Evolutionary conservation across 2,888 invertebrate species (phyloP).

Genomic region (Eupithecia inturbata): DNA sequence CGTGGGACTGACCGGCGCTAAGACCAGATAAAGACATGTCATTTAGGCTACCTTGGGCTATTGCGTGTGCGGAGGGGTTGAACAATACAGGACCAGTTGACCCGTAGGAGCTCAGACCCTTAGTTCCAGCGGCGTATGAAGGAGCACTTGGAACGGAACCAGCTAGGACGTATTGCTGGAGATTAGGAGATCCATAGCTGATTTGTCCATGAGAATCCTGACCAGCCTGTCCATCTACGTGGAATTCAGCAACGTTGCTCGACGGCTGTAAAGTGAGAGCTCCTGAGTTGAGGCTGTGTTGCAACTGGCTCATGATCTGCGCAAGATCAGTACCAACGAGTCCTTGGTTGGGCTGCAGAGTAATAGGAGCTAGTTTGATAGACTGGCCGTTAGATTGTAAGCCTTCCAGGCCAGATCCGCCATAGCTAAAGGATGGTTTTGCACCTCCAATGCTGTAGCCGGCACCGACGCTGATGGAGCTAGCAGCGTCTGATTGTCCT

Average conservation of each 20-base stretch:
- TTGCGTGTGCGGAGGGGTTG: conserved; percentile 55
- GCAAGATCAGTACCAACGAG: conserved; percentile 65
- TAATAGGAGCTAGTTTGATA: conserved; percentile 71
- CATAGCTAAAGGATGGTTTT: conserved; percentile 43
- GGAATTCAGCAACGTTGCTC: conserved; percentile 63
- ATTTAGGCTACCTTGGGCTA: conserved; percentile 56
- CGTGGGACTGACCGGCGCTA: conserved; percentile 45
- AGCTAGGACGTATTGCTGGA: conserved; percentile 64
- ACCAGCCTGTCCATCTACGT: conserved; percentile 59
- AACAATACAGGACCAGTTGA: conserved; percentile 77
- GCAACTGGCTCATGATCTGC: conserved; percentile 75
- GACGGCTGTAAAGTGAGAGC: conserved; percentile 66
- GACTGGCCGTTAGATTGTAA: conserved; percentile 65
- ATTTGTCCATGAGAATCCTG: conserved; percentile 69
- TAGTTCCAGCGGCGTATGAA: conserved; percentile 72
- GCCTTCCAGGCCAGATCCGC: conserved; percentile 59
- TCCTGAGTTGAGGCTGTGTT: conserved; percentile 70
- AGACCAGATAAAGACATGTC: conserved; percentile 57
- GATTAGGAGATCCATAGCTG: conserved; percentile 62
- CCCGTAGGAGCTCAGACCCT: conserved; percentile 74
- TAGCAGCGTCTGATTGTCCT: conserved; percentile 72
- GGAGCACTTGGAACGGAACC: conserved; percentile 64
- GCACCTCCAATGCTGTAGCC: conserved; percentile 77
- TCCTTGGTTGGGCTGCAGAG: conserved; percentile 67
- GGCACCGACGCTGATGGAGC: conserved; percentile 75